These are phyloP conservation scores for Dichetophora obliterata DNA, from an alignment of 2,888 invertebrate genomes.

Conservation along the genomic window DNA sequence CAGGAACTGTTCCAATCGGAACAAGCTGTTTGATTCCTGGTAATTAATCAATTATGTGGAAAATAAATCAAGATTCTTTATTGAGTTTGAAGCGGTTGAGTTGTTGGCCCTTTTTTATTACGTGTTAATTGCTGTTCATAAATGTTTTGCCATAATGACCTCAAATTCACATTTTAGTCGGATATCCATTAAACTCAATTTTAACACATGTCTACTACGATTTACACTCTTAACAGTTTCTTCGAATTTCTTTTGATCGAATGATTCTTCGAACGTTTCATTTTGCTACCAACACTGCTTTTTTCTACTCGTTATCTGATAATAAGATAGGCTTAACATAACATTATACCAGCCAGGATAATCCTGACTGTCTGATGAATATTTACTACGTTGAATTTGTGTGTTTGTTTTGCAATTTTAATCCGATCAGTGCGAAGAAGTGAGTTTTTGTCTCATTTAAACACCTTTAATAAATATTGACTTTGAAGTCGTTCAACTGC, in stretches of 20 bases:
- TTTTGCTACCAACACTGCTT: not conserved
- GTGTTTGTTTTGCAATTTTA: not conserved
- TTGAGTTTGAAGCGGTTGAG: not conserved
- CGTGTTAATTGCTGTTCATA: constrained; percentile 43
- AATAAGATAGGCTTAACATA: not conserved
- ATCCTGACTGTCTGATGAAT: constrained; percentile 23
- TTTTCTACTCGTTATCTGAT: not conserved
- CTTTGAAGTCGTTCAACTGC: constrained; percentile 58
- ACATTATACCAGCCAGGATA: constrained; percentile 22
- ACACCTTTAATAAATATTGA: constrained; percentile 61
- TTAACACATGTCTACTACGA: not conserved
- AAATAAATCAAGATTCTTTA: not conserved
- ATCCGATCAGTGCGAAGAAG: not conserved
- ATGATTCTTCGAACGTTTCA: not conserved
- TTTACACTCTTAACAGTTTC: not conserved
- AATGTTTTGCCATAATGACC: constrained; percentile 47
- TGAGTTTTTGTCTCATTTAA: constrained; percentile 29
- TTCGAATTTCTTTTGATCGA: not conserved
- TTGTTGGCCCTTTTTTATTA: not conserved
- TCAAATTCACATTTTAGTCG: constrained; percentile 57
- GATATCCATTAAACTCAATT: not conserved
- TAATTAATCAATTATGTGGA: not conserved
- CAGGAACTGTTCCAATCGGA: not conserved
- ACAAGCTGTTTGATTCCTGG: not conserved
- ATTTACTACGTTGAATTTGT: not conserved